phyloP scores from a whole-genome alignment of 2,797 vertebrate species.

The Lepus townsendii region DNA sequence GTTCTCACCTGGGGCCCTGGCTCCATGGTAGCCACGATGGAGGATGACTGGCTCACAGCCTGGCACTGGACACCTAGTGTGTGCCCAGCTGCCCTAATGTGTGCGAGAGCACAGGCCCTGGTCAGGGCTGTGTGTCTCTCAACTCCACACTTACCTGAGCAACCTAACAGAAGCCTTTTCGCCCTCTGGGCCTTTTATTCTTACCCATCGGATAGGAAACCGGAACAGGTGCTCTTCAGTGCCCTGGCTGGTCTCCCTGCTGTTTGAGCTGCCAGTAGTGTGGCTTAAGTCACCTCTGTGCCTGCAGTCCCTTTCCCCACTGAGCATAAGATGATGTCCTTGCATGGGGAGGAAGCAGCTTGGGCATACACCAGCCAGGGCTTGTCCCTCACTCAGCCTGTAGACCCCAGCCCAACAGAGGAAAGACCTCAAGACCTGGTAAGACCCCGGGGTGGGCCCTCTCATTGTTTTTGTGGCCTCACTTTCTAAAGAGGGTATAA shows the following conservation, averaged over 20 bases:
- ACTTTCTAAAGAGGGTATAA: background rate
- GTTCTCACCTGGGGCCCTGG: background rate
- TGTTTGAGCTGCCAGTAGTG: background rate
- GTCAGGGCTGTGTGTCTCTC: background rate
- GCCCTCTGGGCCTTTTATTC: background rate
- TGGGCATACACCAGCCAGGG: background rate
- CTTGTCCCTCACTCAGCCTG: background rate
- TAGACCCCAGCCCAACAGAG: background rate
- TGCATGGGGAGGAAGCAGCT: accelerated
- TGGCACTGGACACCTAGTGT: too few species aligned
- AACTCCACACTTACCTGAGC: background rate
- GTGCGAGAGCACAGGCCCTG: background rate
- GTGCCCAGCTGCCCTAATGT: background rate
- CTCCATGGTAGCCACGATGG: background rate
- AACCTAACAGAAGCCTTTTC: too few species aligned
- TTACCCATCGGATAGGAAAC: background rate
- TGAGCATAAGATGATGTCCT: background rate
- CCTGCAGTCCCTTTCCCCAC: background rate
- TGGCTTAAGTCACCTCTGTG: background rate
- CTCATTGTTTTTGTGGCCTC: background rate
- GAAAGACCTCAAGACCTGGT: too few species aligned
- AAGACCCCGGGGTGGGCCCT: too few species aligned
- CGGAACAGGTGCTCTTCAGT: background rate
- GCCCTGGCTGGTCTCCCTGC: background rate
- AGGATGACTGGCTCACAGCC: background rate